A percentile compares a stretch with the other conserved stretches of the same genome.
phyloP scores from a whole-genome alignment of 2,888 invertebrate genomes.

The Orthosia cruda region DNA sequence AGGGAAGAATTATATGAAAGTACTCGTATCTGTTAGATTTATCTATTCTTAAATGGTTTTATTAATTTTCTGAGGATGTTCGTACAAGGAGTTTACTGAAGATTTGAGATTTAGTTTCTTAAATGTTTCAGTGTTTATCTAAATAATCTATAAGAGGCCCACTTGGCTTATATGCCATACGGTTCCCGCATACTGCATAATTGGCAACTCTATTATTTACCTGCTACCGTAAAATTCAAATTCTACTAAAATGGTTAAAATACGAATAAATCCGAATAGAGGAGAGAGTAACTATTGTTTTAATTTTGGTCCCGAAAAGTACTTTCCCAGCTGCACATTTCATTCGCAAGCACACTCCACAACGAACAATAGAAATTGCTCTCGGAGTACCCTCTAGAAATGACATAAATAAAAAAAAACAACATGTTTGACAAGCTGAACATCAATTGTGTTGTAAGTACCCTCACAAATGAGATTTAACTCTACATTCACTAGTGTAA shows the following conservation, averaged over 20 bases:
- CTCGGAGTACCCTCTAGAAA: conserved; percentile 1
- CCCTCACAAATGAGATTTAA: conserved; percentile 58
- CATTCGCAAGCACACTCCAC: background rate
- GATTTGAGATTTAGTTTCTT: background rate
- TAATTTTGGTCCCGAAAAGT: no score
- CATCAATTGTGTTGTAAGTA: conserved; percentile 58
- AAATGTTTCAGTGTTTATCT: background rate
- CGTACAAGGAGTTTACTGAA: background rate
- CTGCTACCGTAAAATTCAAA: no score
- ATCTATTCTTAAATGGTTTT: conserved; percentile 24
- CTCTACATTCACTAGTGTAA: conserved; percentile 61
- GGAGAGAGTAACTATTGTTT: no score
- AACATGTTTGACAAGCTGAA: conserved; percentile 35
- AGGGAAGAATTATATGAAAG: conserved; percentile 19
- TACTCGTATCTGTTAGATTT: conserved; percentile 18
- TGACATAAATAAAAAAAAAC: conserved; percentile 32
- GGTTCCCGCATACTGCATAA: no score
- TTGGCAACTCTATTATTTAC: no score
- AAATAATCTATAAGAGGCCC: background rate
- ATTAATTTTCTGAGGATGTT: conserved; percentile 11
- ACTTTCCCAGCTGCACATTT: conserved; percentile 1
- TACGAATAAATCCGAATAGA: no score
- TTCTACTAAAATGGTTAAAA: no score
- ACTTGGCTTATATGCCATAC: no score
- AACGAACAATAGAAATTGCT: conserved; percentile 19